Conservation (phyloP, 2,888 invertebrate species). For the Brachypalpus laphriformis region DNA sequence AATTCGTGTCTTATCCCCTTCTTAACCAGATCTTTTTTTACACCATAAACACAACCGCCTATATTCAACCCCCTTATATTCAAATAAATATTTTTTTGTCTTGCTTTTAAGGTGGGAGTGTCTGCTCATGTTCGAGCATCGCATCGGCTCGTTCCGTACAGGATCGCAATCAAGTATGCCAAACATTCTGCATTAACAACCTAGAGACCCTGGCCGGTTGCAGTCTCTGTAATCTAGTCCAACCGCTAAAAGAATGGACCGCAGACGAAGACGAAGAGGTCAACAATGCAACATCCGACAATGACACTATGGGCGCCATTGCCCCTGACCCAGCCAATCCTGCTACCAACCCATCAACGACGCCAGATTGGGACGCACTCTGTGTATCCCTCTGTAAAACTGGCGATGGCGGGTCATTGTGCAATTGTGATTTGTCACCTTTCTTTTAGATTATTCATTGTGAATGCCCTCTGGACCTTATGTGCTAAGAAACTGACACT, state of each 20-base stretch:
- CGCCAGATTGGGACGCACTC: slow-evolving; percentile 86
- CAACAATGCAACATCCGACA: slow-evolving; percentile 2
- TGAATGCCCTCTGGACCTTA: background rate
- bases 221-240: slow-evolving; percentile 77
- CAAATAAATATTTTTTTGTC: too few species aligned
- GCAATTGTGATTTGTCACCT: slow-evolving; percentile 89
- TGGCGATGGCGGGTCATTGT: slow-evolving; percentile 90
- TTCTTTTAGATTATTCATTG: slow-evolving; percentile 79
- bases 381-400: slow-evolving; percentile 87
- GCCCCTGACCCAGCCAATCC: slow-evolving; percentile 14
- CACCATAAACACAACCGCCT: too few species aligned
- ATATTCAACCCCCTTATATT: too few species aligned
- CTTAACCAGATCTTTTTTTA: too few species aligned
- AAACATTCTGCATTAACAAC: slow-evolving; percentile 78
- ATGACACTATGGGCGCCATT: background rate
- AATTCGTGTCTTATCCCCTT: too few species aligned
- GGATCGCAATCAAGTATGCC: slow-evolving; percentile 77
- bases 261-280: background rate
- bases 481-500: background rate
- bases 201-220: slow-evolving; percentile 79
- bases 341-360: slow-evolving; percentile 72
- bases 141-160: slow-evolving; percentile 42
- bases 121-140: slow-evolving; percentile 75
- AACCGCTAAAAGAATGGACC: slow-evolving; percentile 50
- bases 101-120: slow-evolving; percentile 76